Conservation (phyloP, 2,888 invertebrate genomes). For the Trichogramma dendrolimi region DNA sequence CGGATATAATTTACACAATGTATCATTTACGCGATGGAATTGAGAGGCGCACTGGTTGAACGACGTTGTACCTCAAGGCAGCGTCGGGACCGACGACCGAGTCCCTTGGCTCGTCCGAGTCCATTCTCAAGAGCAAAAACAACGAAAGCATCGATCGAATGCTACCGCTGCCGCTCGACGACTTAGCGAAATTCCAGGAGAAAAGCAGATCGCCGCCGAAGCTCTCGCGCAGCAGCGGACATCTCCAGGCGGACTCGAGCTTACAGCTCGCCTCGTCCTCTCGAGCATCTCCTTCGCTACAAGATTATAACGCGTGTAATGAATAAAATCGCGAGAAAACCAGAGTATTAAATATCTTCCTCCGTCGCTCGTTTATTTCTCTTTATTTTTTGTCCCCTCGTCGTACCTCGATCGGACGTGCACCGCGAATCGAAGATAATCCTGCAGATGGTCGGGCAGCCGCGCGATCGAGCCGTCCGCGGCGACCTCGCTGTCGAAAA, state of each 20-base stretch:
- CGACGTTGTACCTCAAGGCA: slow-evolving; percentile 12
- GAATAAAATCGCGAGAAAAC: no score
- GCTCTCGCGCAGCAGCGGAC: slow-evolving; percentile 54
- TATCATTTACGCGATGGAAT: neutral
- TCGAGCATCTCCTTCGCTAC: neutral
- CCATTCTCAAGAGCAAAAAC: slow-evolving; percentile 51
- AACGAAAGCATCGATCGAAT: slow-evolving; percentile 51
- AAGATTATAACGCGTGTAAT: no score
- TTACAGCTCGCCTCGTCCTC: slow-evolving; percentile 5
- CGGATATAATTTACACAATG: neutral
- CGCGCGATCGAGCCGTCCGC: no score
- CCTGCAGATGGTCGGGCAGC: no score
- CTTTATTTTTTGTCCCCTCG: no score
- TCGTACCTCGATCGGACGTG: no score
- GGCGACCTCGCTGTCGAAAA: no score
- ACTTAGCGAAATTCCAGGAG: slow-evolving; percentile 55
- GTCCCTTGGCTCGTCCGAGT: slow-evolving; percentile 44
- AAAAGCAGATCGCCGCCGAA: slow-evolving; percentile 53
- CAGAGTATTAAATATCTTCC: no score
- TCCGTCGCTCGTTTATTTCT: no score
- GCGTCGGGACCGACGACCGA: neutral
- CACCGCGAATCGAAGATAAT: no score
- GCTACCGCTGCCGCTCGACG: no score
- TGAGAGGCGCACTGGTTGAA: neutral
- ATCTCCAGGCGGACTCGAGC: slow-evolving; percentile 52